Evolutionary conservation across 2,797 vertebrate genomes (phyloP).

Genomic region (Lacerta agilis): DNA sequence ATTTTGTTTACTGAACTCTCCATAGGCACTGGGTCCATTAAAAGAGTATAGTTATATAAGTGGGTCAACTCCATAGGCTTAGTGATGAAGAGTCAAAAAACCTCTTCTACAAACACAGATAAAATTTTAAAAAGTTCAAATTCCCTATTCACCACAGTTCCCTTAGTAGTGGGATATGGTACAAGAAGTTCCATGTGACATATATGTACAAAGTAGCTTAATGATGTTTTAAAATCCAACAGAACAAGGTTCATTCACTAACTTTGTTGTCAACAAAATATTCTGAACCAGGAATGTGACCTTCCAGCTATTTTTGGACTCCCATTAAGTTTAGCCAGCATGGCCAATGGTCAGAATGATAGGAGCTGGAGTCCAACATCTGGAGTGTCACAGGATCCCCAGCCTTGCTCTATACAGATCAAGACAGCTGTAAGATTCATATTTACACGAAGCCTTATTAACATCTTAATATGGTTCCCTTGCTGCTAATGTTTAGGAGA

Average conservation of each 20-base stretch:
- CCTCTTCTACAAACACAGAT: not conserved
- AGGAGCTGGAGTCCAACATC: too few species aligned
- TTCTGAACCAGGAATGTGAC: too few species aligned
- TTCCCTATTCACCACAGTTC: not conserved
- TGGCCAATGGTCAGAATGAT: too few species aligned
- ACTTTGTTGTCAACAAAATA: not conserved
- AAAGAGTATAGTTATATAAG: not conserved
- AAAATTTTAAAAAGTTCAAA: not conserved
- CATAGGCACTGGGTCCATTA: not conserved
- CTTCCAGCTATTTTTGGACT: too few species aligned
- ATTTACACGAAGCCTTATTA: not conserved
- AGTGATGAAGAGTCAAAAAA: not conserved
- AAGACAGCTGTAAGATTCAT: not conserved
- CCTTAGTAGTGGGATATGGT: not conserved
- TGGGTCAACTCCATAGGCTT: not conserved
- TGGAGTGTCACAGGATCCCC: too few species aligned
- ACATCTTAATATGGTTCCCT: too few species aligned
- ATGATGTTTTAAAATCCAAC: not conserved
- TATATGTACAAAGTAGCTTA: not conserved
- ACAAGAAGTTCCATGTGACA: not conserved
- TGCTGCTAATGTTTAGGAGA: not conserved
- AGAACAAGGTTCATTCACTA: not conserved
- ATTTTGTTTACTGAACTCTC: not conserved
- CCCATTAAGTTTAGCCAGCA: too few species aligned
- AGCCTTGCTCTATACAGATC: not conserved